Conservation (phyloP, 2,113 vertebrate species). For the Psittacara wagleri region DNA sequence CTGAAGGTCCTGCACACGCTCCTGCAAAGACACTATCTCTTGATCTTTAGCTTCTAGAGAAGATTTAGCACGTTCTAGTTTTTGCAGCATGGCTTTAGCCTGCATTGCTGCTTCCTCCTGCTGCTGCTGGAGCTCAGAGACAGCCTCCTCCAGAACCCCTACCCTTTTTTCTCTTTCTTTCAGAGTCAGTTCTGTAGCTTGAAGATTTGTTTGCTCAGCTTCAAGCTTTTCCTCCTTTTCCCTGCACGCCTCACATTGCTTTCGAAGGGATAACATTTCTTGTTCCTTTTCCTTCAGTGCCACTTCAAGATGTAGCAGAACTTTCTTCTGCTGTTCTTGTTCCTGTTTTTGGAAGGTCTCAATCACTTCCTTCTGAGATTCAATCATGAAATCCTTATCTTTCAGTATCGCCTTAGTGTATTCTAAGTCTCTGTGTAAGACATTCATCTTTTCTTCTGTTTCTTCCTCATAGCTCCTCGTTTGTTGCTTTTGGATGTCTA, state of each 20-base stretch:
- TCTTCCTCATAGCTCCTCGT: background rate
- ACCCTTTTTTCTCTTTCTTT: conserved; percentile 43
- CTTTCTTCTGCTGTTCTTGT: conserved; percentile 33
- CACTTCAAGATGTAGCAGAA: conserved; percentile 49
- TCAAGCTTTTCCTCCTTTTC: conserved; percentile 24
- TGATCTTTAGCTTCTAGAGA: conserved; percentile 16
- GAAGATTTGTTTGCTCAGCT: conserved; percentile 21
- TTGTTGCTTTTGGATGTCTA: conserved; percentile 51
- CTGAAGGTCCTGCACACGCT: background rate
- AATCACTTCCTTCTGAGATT: conserved; percentile 42
- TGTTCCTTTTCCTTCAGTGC: conserved; percentile 43
- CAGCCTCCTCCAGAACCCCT: background rate
- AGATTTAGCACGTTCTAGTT: conserved; percentile 31
- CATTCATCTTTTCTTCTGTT: background rate
- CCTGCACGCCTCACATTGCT: conserved; percentile 20
- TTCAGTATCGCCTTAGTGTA: background rate
- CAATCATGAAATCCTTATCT: conserved; percentile 31
- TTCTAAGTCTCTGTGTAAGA: conserved; percentile 44
- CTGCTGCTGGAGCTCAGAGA: conserved; percentile 18
- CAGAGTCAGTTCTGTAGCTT: conserved; percentile 26
- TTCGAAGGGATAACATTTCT: conserved; percentile 47
- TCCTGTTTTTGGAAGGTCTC: conserved; percentile 59
- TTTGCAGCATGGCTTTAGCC: conserved; percentile 40
- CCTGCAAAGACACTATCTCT: conserved; percentile 16
- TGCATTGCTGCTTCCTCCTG: conserved; percentile 14